Evolutionary conservation across 2,113 vertebrate genomes (phyloP), one percentile per base, ranked within the genome.

Genomic region (Bufo gargarizans): DNA sequence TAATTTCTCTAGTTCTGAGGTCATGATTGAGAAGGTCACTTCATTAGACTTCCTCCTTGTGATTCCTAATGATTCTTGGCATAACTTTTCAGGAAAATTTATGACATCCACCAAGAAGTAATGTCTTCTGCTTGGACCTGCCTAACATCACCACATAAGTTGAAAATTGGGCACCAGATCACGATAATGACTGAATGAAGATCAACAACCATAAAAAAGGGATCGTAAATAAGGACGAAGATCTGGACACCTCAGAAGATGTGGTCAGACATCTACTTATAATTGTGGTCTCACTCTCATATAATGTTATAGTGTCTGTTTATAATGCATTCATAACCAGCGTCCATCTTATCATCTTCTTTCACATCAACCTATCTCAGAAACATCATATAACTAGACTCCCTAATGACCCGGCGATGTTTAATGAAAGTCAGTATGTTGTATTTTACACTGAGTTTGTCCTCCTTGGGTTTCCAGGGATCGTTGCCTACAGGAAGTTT

Each of bases 401-500:
- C 49, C 43, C 69, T 17, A 56, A 4, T 61, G 56, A 77, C 45
- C 22, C 3, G 0, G 56, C 3, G 10, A 86, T 3, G 7, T 7
- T 33, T 5, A 82, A 59, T 67, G 33, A 80, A 17, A 88, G 67
- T 19, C 10, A 59, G 17, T 5, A 33, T 1, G 1, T 47, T 0
- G 11, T 61, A 33, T 74, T 55, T 10, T 45, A 88, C 86, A 59
- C 67, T 0, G 67, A 88, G 6, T 88, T 88, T 61, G 6, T 81
- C 33, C 86, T 88, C 33, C 47, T 88, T 17, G 86, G 86, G 17
- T 88, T 88, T 59, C 86, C 86, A 14, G 86, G 86, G 19, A 49
- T 88, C 6, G 3, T 80, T 9, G 33, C 11, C 49, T n/a, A 53
- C 63, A n/a, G 86, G 20, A 71, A 14, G 13, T 22, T 82, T 11